These are phyloP conservation scores for Murina feae DNA, from an alignment of 2,113 vertebrate species.

Conservation along the genomic window DNA sequence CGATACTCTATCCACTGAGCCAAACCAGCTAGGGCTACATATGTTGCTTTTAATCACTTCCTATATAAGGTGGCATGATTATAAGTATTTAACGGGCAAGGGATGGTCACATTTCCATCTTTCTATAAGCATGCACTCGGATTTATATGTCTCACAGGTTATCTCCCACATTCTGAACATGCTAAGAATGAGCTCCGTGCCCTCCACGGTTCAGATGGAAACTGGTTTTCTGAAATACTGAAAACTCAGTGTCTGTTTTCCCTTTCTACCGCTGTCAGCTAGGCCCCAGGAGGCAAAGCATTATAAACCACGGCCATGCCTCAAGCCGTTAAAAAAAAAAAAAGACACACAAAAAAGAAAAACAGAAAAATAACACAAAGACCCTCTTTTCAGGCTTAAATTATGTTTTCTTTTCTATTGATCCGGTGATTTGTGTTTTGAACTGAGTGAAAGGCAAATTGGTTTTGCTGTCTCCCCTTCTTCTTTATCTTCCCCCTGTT, in stretches of 20 bases:
- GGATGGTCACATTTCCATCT: not conserved
- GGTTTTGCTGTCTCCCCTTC: not conserved
- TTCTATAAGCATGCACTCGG: not conserved
- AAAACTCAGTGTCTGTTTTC: not conserved
- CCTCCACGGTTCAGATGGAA: not conserved
- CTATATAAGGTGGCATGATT: not conserved
- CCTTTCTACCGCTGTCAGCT: not conserved
- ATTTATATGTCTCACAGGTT: not conserved
- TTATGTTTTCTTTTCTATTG: conserved; percentile 62
- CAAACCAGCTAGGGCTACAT: no score
- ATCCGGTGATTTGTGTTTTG: conserved; percentile 58
- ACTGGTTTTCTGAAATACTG: not conserved
- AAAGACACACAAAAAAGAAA: not conserved
- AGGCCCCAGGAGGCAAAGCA: conserved; percentile 20
- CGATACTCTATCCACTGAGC: no score
- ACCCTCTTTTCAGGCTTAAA: conserved; percentile 30
- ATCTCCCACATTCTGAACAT: not conserved
- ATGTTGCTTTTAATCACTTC: not conserved
- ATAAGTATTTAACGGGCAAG: not conserved
- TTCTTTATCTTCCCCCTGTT: not conserved
- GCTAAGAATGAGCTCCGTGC: not conserved
- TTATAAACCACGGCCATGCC: not conserved
- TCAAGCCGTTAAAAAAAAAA: not conserved
- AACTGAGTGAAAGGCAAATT: conserved; percentile 21
- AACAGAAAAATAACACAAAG: not conserved